phyloP scores from a whole-genome alignment of 1,140 invertebrate genomes.

The Drosophila mojavensis region DNA sequence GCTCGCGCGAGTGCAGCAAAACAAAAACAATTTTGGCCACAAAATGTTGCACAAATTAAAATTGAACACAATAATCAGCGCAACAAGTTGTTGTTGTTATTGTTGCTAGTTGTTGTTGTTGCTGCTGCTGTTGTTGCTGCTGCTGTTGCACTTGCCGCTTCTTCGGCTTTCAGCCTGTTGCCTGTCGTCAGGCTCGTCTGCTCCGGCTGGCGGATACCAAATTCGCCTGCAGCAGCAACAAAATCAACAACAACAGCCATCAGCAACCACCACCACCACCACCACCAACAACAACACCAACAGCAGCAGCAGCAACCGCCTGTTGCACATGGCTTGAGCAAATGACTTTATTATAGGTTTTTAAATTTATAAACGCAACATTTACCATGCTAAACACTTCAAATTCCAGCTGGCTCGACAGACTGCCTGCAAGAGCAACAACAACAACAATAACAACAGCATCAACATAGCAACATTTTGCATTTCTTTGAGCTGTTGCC shows the following conservation, averaged over 20 bases:
- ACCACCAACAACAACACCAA: not conserved
- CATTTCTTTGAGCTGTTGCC: conserved; percentile 7
- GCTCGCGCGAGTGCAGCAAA: not conserved
- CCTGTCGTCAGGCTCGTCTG: conserved; percentile 22
- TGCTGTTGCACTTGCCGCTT: conserved; percentile 52
- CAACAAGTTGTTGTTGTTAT: conserved; percentile 62
- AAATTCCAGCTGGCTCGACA: conserved; percentile 60
- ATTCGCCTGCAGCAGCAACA: not conserved
- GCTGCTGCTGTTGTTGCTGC: conserved; percentile 32
- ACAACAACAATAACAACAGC: not conserved
- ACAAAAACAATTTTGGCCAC: conserved; percentile 58
- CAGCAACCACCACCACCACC: not conserved
- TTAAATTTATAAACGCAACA: conserved; percentile 80
- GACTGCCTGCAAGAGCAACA: conserved; percentile 6
- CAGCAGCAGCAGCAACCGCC: conserved; percentile 8
- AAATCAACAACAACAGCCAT: too few species aligned
- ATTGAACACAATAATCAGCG: conserved; percentile 78
- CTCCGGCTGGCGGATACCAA: not conserved
- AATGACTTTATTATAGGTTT: conserved; percentile 81
- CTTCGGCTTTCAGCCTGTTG: conserved; percentile 25
- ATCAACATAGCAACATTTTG: conserved; percentile 6
- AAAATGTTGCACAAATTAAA: conserved; percentile 81
- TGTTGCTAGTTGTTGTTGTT: conserved; percentile 37
- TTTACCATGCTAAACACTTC: conserved; percentile 72
- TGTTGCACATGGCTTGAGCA: conserved; percentile 56